Base-by-base conservation (phyloP, 53 echinoderm and acorn worm species). In the Pentamera pediparva region DNA sequence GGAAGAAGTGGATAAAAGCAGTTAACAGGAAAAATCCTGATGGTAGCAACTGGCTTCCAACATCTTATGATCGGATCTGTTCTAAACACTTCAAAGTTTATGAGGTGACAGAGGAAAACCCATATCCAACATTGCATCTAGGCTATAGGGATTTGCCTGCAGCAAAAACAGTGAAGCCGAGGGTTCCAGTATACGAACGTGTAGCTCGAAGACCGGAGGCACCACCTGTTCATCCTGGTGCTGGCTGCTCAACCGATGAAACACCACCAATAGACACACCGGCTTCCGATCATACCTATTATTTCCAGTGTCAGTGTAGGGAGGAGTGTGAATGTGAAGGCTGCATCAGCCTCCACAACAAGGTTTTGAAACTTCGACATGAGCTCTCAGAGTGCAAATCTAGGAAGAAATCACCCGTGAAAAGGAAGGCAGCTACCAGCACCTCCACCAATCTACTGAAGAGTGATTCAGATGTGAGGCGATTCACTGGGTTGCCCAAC, bases 391-490 rank as follows among this genome's bases (percentile, higher is more conserved):
- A 40, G 41, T 13, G n/a, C 6, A 65, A 29, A 49, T 47, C 1
- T 17, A 20, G 9, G 11, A 20, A 15, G 17, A 37, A 37, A 5
- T 6, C 5, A 25, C 6, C 45, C 12, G 39, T n/a, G 12, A 28
- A 48, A 25, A 19, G 4, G 24, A 50, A 48, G 26, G 32, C 45
- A 24, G 72, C 19, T 26, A 18, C 7, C 27, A 17, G 15, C 33
- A 28, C 63, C 29, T 32, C 51, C 20, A 36, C 18, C 17, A 48
- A 45, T 27, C 15, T 32, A 29, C 39, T 63, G 9, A 48, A 77
- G 63, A 77, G 29, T 47, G 79, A 81, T 45, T 6, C 30, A 15
- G 62, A 81, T 74, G 75, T 81, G 29, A 81, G 47, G n/a, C 74
- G 58, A 2, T 74, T 55, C 29, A 74, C 61, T 25, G 81, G 62